Percentiles rank a stretch among this genome's conserved stretches.
Evolutionary conservation across 2,797 vertebrate genomes (phyloP).

Genomic region (Phalloptychus januarius): DNA sequence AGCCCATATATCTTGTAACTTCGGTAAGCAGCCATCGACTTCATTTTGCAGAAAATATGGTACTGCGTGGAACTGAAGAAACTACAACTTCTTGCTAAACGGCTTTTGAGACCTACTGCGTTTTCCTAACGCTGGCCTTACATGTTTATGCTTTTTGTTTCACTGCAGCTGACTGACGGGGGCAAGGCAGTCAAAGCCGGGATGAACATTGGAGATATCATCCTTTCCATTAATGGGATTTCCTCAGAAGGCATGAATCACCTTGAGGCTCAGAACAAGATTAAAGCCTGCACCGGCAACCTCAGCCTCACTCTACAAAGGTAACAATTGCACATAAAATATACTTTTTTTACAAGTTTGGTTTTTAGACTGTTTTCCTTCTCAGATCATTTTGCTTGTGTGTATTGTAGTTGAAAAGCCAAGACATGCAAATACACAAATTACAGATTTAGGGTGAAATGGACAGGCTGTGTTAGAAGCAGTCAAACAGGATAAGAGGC

Average conservation of each 20-base stretch:
- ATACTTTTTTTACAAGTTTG: neutral
- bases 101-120: neutral
- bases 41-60: too few species aligned
- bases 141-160: constrained; percentile 28
- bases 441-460: neutral
- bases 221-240: constrained; percentile 93
- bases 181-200: constrained; percentile 92
- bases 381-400: neutral
- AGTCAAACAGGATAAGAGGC: neutral
- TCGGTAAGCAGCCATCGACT: too few species aligned
- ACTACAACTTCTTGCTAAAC: neutral
- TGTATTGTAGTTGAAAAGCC: constrained; percentile 23
- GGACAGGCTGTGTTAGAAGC: neutral
- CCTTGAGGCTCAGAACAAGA: constrained; percentile 98
- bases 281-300: constrained; percentile 91
- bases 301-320: constrained; percentile 93
- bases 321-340: constrained; percentile 73
- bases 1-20: too few species aligned
- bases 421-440: neutral
- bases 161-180: constrained; percentile 89
- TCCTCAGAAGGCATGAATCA: constrained; percentile 93
- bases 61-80: neutral
- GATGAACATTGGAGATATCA: constrained; percentile 90
- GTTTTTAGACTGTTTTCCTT: neutral
- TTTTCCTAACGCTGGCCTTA: neutral